Percentiles rank a stretch among this genome's conserved stretches.
Evolutionary conservation across 64 coral and sea anemone genomes (phyloP).

Genomic region (Pocillopora damicornis): DNA sequence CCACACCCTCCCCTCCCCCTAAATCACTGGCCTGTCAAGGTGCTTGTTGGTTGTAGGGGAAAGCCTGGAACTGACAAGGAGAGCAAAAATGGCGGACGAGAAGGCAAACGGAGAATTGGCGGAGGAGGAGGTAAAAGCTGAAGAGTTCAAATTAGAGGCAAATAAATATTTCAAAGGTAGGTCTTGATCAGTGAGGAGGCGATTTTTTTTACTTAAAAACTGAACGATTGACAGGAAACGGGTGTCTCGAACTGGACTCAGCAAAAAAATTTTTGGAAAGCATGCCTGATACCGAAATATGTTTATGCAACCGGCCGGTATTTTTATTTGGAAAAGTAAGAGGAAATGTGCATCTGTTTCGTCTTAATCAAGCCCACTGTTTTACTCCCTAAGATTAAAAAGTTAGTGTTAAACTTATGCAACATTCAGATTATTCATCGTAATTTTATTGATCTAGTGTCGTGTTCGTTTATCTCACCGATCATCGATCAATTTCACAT

Average conservation of each 20-base stretch:
- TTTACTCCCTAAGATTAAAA: too few species aligned
- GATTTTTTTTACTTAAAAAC: background rate
- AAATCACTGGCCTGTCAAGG: background rate
- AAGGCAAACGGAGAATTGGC: constrained; percentile 56
- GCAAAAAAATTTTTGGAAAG: background rate
- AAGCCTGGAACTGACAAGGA: background rate
- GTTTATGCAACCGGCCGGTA: too few species aligned
- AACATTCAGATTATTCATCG: too few species aligned
- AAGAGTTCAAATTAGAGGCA: constrained; percentile 68
- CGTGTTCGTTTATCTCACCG: too few species aligned
- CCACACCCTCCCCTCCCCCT: too few species aligned
- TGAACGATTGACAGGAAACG: background rate
- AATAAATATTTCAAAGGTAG: constrained; percentile 95
- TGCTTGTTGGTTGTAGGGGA: background rate
- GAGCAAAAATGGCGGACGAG: constrained; percentile 24
- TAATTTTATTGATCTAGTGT: too few species aligned
- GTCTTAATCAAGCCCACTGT: too few species aligned
- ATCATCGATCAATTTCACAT: too few species aligned
- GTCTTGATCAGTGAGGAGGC: background rate
- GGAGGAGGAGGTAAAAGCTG: constrained; percentile 66
- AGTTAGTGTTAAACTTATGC: too few species aligned
- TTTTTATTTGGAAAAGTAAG: too few species aligned
- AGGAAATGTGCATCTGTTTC: too few species aligned
- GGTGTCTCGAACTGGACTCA: background rate
- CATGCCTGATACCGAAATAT: background rate